Percentiles rank a stretch among this genome's conserved stretches.
phyloP scores from a whole-genome alignment of 2,888 invertebrate genomes.

The Azorinus chamasolen region DNA sequence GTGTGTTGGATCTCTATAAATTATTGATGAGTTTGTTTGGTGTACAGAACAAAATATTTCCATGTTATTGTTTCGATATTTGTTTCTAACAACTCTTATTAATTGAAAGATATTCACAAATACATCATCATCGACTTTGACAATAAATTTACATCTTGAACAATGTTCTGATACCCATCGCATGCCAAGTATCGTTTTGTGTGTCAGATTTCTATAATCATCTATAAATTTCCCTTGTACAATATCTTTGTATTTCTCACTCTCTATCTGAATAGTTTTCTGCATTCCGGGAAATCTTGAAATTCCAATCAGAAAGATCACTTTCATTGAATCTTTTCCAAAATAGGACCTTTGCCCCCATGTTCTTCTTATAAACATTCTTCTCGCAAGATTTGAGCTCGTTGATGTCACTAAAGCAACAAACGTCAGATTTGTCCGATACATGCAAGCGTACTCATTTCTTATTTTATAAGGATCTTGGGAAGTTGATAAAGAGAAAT shows the following conservation, averaged over 20 bases:
- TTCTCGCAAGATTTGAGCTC: slow-evolving; percentile 68
- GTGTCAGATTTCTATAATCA: slow-evolving; percentile 76
- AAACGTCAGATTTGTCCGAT: slow-evolving; percentile 59
- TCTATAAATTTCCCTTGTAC: slow-evolving; percentile 80
- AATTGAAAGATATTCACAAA: slow-evolving; percentile 78
- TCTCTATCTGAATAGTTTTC: slow-evolving; percentile 74
- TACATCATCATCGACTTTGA: slow-evolving; percentile 81
- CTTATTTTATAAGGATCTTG: slow-evolving; percentile 71
- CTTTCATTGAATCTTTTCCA: slow-evolving; percentile 62
- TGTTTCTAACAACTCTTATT: slow-evolving; percentile 65
- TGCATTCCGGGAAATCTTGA: slow-evolving; percentile 63
- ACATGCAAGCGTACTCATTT: slow-evolving; percentile 70
- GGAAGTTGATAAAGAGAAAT: no score
- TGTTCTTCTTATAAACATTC: slow-evolving; percentile 74
- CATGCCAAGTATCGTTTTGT: slow-evolving; percentile 77
- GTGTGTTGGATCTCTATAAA: slow-evolving; percentile 61
- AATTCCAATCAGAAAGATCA: slow-evolving; percentile 75
- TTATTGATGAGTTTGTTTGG: slow-evolving; percentile 70
- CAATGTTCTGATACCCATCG: slow-evolving; percentile 78
- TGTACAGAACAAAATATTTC: slow-evolving; percentile 74
- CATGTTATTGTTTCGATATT: slow-evolving; percentile 60
- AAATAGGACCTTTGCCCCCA: slow-evolving; percentile 74
- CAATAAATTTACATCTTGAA: slow-evolving; percentile 66
- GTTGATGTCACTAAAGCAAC: slow-evolving; percentile 76
- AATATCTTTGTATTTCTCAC: slow-evolving; percentile 71